Percentiles rank a stretch among this genome's conserved stretches.
Conservation (phyloP, 2,113 vertebrate genomes). For the Nothoprocta pentlandii region DNA sequence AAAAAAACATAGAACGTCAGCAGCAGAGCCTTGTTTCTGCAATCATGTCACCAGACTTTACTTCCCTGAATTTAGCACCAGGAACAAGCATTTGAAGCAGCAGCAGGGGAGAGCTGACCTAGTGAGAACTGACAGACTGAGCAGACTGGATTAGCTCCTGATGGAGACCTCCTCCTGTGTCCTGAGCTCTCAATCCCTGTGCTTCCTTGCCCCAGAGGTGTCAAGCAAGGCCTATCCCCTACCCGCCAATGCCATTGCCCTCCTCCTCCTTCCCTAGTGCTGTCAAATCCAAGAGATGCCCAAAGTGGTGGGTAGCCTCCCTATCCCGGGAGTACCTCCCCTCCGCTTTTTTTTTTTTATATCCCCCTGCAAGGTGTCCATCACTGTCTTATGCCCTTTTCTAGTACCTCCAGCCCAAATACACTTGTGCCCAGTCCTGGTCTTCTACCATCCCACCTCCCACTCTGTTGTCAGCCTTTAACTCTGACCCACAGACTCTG, state of each 20-base stretch:
- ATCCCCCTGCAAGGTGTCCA: not conserved
- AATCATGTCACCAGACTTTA: not conserved
- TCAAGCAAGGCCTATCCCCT: not conserved
- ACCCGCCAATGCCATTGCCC: not conserved
- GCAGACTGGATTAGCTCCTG: not conserved
- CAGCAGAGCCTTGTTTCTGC: not conserved
- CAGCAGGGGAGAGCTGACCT: not conserved
- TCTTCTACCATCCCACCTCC: not conserved
- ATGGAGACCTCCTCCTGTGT: not conserved
- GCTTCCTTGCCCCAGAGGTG: not conserved
- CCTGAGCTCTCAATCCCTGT: not conserved
- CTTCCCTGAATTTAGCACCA: slow-evolving; percentile 13
- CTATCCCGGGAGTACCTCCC: not conserved
- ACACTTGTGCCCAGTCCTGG: not conserved
- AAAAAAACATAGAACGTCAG: not conserved
- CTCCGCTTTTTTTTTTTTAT: too few species aligned
- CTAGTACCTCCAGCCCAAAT: not conserved
- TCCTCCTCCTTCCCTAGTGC: not conserved
- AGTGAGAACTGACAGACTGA: not conserved
- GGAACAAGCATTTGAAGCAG: not conserved
- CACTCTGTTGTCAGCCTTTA: not conserved
- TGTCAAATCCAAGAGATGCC: not conserved
- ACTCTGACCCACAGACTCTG: not conserved
- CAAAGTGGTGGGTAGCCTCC: not conserved
- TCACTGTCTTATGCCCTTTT: not conserved